A percentile compares a stretch with the other conserved stretches of the same genome.
Conservation (phyloP, 64 coral and sea anemone species). For the Porites australiensis region DNA sequence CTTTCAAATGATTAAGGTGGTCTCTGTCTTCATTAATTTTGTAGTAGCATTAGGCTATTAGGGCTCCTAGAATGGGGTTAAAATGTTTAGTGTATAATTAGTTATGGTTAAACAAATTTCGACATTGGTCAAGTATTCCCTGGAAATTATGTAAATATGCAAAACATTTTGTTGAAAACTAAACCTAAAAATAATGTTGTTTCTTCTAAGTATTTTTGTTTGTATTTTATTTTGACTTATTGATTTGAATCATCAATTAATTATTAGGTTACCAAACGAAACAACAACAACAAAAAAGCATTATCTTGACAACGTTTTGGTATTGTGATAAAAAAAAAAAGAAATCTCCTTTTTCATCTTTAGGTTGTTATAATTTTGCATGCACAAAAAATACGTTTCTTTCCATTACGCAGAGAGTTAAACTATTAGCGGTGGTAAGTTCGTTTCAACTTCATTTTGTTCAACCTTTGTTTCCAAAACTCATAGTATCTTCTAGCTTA, state of each 20-base stretch:
- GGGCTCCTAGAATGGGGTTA: constrained; percentile 6
- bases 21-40: background rate
- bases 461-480: too few species aligned
- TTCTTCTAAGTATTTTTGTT: constrained; percentile 1
- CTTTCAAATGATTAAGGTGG: background rate
- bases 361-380: too few species aligned
- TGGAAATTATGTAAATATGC: constrained; percentile 14
- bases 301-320: too few species aligned
- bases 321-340: too few species aligned
- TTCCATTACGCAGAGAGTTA: too few species aligned
- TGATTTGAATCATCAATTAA: background rate
- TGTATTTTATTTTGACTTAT: background rate
- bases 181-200: background rate
- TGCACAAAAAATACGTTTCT: too few species aligned
- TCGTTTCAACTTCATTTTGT: too few species aligned
- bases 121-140: background rate
- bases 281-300: too few species aligned
- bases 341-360: too few species aligned
- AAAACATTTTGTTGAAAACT: background rate
- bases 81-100: constrained; percentile 16
- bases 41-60: background rate
- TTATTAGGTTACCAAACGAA: background rate
- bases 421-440: too few species aligned
- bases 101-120: constrained; percentile 38
- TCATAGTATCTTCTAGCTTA: too few species aligned